Percentiles rank a stretch among this genome's conserved stretches.
phyloP scores from a whole-genome alignment of 2,797 vertebrate genomes.

The Cygnus olor region DNA sequence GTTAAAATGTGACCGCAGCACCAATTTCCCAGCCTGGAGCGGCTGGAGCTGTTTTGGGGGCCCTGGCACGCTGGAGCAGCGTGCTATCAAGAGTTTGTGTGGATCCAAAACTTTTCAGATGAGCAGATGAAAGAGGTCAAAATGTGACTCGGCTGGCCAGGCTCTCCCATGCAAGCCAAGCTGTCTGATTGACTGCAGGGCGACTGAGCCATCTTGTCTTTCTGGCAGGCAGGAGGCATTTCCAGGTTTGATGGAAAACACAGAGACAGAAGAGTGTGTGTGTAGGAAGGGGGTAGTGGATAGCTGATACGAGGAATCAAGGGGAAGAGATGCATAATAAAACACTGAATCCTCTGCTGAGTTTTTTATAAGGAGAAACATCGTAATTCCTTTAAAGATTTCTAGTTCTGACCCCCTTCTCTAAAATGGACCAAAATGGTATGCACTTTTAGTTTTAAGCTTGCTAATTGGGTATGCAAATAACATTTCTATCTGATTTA shows the following conservation, averaged over 20 bases:
- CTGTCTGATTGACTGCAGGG: slow-evolving; percentile 86
- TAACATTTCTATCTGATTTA: not conserved
- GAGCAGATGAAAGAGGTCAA: slow-evolving; percentile 83
- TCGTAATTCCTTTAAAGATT: not conserved
- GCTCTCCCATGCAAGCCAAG: slow-evolving; percentile 83
- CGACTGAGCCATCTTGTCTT: slow-evolving; percentile 83
- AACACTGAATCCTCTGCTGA: not conserved
- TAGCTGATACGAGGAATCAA: not conserved
- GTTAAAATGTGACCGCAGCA: not conserved
- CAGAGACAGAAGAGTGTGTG: slow-evolving; percentile 37
- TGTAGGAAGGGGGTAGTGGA: not conserved
- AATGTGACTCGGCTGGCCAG: slow-evolving; percentile 80
- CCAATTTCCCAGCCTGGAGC: not conserved
- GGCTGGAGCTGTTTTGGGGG: not conserved
- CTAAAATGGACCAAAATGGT: not conserved
- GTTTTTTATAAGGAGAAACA: not conserved
- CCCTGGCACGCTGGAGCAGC: slow-evolving; percentile 60
- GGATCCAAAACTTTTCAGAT: slow-evolving; percentile 79
- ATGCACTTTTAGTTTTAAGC: not conserved
- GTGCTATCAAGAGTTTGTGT: slow-evolving; percentile 46
- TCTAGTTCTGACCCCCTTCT: not conserved
- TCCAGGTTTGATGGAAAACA: slow-evolving; percentile 77
- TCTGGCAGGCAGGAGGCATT: slow-evolving; percentile 84
- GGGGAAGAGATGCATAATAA: not conserved
- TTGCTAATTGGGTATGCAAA: not conserved